Evolutionary conservation across 1,140 invertebrate species (phyloP).

Genomic region (Caenorhabditis inopinata): DNA sequence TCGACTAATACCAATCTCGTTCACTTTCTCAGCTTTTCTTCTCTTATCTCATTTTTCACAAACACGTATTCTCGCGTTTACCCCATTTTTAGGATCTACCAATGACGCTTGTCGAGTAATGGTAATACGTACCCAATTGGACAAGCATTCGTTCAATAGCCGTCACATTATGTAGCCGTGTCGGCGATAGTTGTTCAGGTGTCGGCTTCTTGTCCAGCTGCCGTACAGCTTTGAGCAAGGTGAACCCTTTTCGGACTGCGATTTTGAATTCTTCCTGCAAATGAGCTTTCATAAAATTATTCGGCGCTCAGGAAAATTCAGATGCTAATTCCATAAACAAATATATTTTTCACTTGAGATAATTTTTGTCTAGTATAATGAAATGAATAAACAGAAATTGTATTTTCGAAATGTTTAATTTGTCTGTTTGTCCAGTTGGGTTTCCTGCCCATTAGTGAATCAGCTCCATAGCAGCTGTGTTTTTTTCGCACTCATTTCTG

Average conservation of each 20-base stretch:
- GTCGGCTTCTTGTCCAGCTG: constrained; percentile 62
- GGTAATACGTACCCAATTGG: constrained; percentile 72
- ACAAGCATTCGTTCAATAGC: constrained; percentile 87
- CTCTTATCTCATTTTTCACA: background rate
- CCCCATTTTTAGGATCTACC: constrained; percentile 6
- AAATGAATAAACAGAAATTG: background rate
- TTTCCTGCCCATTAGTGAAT: background rate
- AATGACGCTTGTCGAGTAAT: background rate
- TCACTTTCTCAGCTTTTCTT: background rate
- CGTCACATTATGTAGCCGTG: constrained; percentile 82
- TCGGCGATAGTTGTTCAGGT: constrained; percentile 68
- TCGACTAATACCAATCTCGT: background rate
- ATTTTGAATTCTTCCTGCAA: constrained; percentile 66
- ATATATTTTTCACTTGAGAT: too few species aligned
- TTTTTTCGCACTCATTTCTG: background rate
- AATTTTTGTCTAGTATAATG: background rate
- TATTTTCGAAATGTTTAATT: background rate
- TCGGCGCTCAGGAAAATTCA: too few species aligned
- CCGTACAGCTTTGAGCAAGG: constrained; percentile 67
- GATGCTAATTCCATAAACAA: too few species aligned
- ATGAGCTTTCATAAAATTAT: too few species aligned
- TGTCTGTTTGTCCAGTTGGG: background rate
- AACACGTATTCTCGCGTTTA: background rate
- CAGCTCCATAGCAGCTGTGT: background rate
- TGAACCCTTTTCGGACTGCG: constrained; percentile 57